Base-by-base conservation (phyloP, 64 coral and sea anemone species). In the Actinia equina region DNA sequence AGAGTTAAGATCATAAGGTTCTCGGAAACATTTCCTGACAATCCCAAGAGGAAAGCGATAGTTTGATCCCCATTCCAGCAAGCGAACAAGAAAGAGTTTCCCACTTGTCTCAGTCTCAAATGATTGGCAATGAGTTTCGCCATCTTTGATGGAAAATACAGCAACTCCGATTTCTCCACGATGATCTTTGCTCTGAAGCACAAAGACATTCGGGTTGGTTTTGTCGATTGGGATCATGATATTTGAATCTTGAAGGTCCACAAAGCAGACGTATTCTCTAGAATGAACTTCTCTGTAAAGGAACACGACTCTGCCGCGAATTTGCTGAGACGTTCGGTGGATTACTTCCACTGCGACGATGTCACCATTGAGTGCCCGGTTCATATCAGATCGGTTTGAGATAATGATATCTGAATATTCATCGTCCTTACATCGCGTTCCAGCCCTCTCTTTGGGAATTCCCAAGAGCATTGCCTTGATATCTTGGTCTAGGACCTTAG, bases 41-140 rank as follows among this genome's bases (percentile, higher is more conserved):
- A 98, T 89, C n/a, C 96, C 93, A 3, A 98, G 90, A 57, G 96
- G 96, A 87, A 85, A 88, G 44, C 93, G 90, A 65, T 95, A 98
- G 57, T 86, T 95, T 46, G 90, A 90, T 60, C 93, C 96, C 96
- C 96, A 98, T 74, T 98, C 93, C 85, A 95, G 77, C 26, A 95
- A 86, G 30, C 84, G 90, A 67, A 98, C 96, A 18, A 98, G 88
- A 77, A 98, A 98, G 42, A 98, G 89, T 71, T 95, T 95, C 6
- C 93, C 93, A 86, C 82, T 60, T 2, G 90, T 88, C 23, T 95
- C 88, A 20, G 90, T 88, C 12, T 93, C 91, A 56, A 95, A 95
- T 41, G 77, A 44, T 13, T 82, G 82, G 44, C 93, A 93, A 14
- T 81, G 43, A 41, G 89, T 93, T 77, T 60, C 76, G 11, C 76